These are phyloP conservation scores for Sapayoa aenigma DNA, from an alignment of 2,113 vertebrate species.

Conservation along the genomic window DNA sequence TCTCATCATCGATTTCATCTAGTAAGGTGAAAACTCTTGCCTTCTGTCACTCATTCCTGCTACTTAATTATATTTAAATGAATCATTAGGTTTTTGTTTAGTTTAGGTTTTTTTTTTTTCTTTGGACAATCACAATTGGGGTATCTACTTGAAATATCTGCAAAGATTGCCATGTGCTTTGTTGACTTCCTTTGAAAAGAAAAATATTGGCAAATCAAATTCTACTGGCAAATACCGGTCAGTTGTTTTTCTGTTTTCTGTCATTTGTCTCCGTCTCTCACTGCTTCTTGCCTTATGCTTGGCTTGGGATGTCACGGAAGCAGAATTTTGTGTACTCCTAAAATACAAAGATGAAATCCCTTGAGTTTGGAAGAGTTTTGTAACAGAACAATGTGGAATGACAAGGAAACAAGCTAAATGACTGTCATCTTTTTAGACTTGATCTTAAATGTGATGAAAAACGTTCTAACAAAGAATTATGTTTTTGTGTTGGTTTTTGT, in stretches of 20 bases:
- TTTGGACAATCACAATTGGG: not conserved
- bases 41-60: not conserved
- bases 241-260: not conserved
- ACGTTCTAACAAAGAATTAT: not conserved
- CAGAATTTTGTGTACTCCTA: not conserved
- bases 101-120: not conserved
- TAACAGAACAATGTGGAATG: not conserved
- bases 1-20: not conserved
- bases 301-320: not conserved
- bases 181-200: not conserved
- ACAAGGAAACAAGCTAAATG: not conserved
- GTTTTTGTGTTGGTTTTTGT: not conserved
- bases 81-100: fast-evolving
- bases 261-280: not conserved
- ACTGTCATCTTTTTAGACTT: not conserved
- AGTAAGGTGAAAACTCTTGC: not conserved
- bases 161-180: not conserved
- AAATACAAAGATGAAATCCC: not conserved
- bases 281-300: not conserved
- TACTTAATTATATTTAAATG: not conserved
- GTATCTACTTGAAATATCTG: not conserved
- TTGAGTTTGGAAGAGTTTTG: not conserved
- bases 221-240: not conserved
- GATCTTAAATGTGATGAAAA: not conserved
- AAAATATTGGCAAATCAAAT: not conserved